Base-by-base conservation (phyloP, 2,797 vertebrate species). In the Hyperoplus immaculatus region DNA sequence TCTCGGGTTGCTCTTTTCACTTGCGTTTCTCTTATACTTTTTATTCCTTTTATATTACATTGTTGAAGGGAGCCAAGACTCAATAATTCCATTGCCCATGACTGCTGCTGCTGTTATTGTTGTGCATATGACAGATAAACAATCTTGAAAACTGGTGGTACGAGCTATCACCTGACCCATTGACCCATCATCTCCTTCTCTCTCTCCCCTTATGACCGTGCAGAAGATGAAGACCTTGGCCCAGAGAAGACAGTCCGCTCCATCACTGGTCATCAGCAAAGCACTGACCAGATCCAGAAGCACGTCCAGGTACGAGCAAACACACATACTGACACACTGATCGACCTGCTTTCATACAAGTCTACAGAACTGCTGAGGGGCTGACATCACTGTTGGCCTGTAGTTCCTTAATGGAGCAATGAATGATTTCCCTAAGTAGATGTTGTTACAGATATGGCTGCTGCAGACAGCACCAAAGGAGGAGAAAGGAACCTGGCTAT, bases 151-250 rank as follows among this genome's bases (percentile, higher is more conserved):
- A 29, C 29, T 29, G 65, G 55, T 14, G 60, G 36, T 1, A 21
- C 60, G n/a, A 42, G 60, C 60, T 18, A 0, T 42, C 53, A 14
- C 47, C 50, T 46, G 29, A 49, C 36, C 15, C 43, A 12, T 13
- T 91, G 49, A 89, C 69, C 69, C 56, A 10, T 56, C 58, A 12
- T 70, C 54, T 39, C 51, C 46, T 45, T 56, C 14, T 58, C 39
- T 72, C 49, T 74, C 41, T 72, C 63, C 69, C n/a, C 59, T 16
- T 74, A 15, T 36, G 10, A 0, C 16, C 51, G 66, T 89, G 72
- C 78, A 98, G 97, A 98, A 97, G 94, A 97, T 97, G 96, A 98
- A 98, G 95, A 97, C 96, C 50, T 89, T 98, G 92, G 96, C 96
- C 64, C 97, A 97, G 83, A 96, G 97, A 85, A 95, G 97, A n/a